Evolutionary conservation across 2,113 vertebrate species (phyloP).

Genomic region (Orientallactaga bullata): DNA sequence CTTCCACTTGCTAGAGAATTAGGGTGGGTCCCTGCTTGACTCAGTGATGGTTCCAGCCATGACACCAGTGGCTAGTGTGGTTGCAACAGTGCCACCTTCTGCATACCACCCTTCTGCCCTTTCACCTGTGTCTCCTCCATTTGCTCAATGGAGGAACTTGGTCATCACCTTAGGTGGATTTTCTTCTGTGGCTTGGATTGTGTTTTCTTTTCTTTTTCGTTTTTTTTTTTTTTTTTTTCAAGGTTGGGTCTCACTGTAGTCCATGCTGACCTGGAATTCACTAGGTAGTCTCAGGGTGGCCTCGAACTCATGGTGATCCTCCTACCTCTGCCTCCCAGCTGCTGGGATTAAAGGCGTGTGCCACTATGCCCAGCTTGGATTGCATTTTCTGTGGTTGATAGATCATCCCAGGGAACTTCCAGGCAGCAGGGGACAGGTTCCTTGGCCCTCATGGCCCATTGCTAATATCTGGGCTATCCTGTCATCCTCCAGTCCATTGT

Average conservation of each 20-base stretch:
- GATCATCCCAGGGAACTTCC: conserved; percentile 48
- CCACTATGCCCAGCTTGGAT: no score
- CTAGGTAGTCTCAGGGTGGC: no score
- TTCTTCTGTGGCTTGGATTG: not conserved
- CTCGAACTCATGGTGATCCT: no score
- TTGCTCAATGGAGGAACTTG: conserved; percentile 57
- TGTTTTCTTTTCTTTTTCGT: no score
- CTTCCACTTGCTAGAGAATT: conserved; percentile 51
- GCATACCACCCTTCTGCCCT: conserved; percentile 70
- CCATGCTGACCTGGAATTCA: no score
- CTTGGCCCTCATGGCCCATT: not conserved
- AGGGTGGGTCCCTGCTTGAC: conserved; percentile 80
- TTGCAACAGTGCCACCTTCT: conserved; percentile 79
- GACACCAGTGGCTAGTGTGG: conserved; percentile 73
- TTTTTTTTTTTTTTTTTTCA: no score
- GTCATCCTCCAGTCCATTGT: not conserved
- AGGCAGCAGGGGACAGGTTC: not conserved
- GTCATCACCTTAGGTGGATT: not conserved
- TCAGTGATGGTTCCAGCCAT: conserved; percentile 72
- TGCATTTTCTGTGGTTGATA: conserved; percentile 70
- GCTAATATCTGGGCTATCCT: not conserved
- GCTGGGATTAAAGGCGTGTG: no score
- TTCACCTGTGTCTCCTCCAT: conserved; percentile 32
- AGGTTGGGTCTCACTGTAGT: no score
- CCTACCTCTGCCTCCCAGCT: no score